phyloP scores from a whole-genome alignment of 2,113 vertebrate genomes.

The Jacana jacana region DNA sequence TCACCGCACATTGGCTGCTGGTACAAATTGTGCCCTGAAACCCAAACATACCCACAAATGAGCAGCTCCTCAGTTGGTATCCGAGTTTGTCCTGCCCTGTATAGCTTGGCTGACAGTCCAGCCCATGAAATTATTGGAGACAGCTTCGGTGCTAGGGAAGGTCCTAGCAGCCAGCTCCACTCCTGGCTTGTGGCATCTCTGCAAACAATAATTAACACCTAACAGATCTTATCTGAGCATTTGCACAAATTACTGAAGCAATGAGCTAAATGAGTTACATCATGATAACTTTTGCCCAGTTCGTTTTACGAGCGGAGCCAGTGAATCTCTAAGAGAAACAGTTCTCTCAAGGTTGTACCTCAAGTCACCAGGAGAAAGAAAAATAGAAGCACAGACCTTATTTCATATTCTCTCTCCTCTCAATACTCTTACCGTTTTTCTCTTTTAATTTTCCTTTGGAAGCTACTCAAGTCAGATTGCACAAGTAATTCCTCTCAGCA shows the following conservation, averaged over 20 bases:
- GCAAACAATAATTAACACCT: not conserved
- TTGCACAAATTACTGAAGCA: not conserved
- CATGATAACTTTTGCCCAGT: not conserved
- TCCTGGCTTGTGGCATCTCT: not conserved
- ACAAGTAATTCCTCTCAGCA: not conserved
- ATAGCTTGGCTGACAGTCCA: not conserved
- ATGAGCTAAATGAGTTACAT: not conserved
- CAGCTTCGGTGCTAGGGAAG: no score
- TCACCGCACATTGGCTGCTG: not conserved
- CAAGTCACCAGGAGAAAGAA: not conserved
- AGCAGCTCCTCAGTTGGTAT: not conserved
- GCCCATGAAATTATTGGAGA: not conserved
- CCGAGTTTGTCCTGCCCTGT: not conserved
- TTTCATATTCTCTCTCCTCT: not conserved
- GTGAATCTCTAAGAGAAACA: not conserved
- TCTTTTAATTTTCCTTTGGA: constrained; percentile 1
- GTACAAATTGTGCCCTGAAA: not conserved
- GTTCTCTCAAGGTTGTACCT: not conserved
- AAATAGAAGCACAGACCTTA: not conserved
- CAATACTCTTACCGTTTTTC: not conserved
- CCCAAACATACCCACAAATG: not conserved
- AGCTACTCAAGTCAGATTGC: not conserved
- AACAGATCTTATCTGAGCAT: not conserved
- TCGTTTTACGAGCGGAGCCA: not conserved
- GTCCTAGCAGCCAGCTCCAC: not conserved